phyloP scores from a whole-genome alignment of 2,797 vertebrate genomes.

The Anguilla megastoma region DNA sequence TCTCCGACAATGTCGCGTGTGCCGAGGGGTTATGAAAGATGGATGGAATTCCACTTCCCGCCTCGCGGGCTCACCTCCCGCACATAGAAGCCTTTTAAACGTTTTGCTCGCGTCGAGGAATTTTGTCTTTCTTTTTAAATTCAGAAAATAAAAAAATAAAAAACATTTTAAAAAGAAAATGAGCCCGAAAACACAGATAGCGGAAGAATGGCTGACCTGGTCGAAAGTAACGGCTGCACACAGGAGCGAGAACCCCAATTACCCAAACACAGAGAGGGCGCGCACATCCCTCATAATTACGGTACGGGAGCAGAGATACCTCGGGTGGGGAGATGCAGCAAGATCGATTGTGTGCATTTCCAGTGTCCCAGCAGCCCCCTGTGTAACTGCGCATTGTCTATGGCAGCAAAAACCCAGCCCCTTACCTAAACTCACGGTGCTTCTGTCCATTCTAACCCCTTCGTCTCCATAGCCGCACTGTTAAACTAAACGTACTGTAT shows the following conservation, averaged over 20 bases:
- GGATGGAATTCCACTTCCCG: neutral
- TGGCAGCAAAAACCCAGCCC: neutral
- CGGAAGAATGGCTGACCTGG: slow-evolving; percentile 12
- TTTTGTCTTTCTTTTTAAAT: neutral
- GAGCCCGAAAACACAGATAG: neutral
- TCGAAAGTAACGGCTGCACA: neutral
- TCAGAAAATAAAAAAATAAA: neutral
- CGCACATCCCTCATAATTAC: slow-evolving; percentile 1
- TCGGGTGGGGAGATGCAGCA: neutral
- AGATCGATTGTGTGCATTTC: slow-evolving; percentile 14
- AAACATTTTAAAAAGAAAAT: neutral
- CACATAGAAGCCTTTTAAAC: neutral
- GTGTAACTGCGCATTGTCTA: neutral
- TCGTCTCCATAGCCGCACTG: neutral
- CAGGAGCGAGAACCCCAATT: neutral
- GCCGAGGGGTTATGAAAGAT: neutral
- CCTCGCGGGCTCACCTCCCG: neutral
- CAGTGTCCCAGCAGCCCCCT: neutral
- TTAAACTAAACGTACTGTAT: slow-evolving; percentile 2
- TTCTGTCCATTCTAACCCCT: neutral
- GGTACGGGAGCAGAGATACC: neutral
- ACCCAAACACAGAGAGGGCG: slow-evolving; percentile 18
- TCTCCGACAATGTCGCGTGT: neutral
- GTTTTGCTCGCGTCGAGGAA: neutral
- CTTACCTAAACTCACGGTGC: neutral